A percentile compares a stretch with the other conserved stretches of the same genome.
phyloP scores from a whole-genome alignment of 2,113 vertebrate genomes.

The Vulpes vulpes region DNA sequence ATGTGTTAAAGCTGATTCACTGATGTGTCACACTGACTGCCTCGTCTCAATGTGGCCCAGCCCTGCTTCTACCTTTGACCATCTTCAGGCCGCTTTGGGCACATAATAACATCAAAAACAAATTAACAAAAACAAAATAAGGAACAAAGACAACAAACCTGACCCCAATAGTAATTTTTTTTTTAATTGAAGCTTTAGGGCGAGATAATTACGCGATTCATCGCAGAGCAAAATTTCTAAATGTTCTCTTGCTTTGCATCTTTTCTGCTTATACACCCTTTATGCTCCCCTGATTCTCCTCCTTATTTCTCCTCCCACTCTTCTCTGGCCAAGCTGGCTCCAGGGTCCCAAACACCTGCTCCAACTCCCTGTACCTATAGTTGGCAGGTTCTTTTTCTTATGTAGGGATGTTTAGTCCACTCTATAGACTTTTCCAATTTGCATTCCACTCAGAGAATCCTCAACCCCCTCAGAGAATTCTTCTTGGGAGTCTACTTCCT shows the following conservation, averaged over 20 bases:
- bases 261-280: not conserved
- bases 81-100: not conserved
- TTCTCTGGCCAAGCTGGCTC: not conserved
- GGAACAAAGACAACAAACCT: not conserved
- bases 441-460: not conserved
- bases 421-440: not conserved
- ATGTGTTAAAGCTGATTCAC: not conserved
- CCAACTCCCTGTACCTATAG: not conserved
- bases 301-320: not conserved
- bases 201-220: not conserved
- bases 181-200: not conserved
- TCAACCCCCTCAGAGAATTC: not conserved
- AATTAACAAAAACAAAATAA: not conserved
- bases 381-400: not conserved
- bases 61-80: not conserved
- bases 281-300: not conserved
- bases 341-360: not conserved
- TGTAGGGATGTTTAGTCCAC: not conserved
- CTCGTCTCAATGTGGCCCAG: not conserved
- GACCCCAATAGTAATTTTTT: not conserved
- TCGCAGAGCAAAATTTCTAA: not conserved
- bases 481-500: not conserved
- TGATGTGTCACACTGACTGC: not conserved
- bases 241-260: not conserved
- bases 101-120: not conserved